phyloP scores from a whole-genome alignment of 2,113 vertebrate genomes.

The Scatophagus argus region DNA sequence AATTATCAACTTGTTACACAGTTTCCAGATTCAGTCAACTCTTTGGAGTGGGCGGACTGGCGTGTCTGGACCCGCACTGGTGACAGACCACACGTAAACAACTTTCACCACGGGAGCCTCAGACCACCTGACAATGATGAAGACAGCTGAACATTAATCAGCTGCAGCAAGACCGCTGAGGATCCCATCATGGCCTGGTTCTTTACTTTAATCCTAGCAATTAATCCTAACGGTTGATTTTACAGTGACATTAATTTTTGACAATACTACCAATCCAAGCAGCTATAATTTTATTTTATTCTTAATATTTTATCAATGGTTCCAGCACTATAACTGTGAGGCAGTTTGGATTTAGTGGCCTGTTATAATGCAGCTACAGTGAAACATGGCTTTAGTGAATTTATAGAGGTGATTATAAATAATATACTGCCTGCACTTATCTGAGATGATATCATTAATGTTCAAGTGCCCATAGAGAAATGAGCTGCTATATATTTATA shows the following conservation, averaged over 20 bases:
- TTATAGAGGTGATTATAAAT: slow-evolving; percentile 35
- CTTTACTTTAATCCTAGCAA: not conserved
- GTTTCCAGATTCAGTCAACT: too few species aligned
- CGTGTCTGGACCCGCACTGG: too few species aligned
- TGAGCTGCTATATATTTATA: not conserved
- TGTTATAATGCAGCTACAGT: slow-evolving; percentile 10
- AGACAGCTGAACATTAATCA: slow-evolving; percentile 34
- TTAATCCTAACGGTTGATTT: not conserved
- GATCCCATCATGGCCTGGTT: not conserved
- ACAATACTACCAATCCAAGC: not conserved
- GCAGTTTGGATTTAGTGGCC: not conserved
- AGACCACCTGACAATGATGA: slow-evolving; percentile 35
- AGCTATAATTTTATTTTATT: not conserved
- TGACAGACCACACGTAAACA: slow-evolving; percentile 30
- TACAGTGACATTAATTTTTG: slow-evolving; percentile 11
- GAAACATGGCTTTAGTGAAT: not conserved
- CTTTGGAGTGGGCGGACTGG: too few species aligned
- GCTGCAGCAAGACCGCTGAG: not conserved
- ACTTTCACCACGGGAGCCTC: slow-evolving; percentile 32
- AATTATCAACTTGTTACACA: too few species aligned
- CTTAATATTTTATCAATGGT: not conserved
- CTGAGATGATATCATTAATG: not conserved
- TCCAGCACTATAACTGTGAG: not conserved
- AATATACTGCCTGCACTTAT: slow-evolving; percentile 2
- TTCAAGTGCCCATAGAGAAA: slow-evolving; percentile 6